A percentile compares a stretch with the other conserved stretches of the same genome.
phyloP scores from a whole-genome alignment of 92 coral and sea anemone genomes.

The Ricordea florida region DNA sequence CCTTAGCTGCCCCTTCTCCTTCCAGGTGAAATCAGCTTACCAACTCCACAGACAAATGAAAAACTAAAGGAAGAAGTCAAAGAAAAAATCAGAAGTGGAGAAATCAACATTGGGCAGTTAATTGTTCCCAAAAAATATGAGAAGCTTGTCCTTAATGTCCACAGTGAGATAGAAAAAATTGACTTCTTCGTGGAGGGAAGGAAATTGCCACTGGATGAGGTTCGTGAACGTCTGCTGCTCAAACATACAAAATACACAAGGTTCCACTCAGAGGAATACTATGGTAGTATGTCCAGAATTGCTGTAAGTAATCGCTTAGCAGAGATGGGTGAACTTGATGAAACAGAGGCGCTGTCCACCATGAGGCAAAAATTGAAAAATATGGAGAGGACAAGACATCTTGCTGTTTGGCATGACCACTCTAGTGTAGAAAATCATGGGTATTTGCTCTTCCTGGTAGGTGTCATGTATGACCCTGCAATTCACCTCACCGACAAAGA shows the following conservation, averaged over 20 bases:
- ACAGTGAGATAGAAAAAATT: too few species aligned
- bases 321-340: conserved; percentile 13
- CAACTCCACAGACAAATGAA: conserved; percentile 45
- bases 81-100: conserved; percentile 37
- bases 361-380: conserved; percentile 27
- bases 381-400: conserved; percentile 28
- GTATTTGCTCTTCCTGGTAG: conserved; percentile 46
- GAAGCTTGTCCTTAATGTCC: too few species aligned
- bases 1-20: neutral
- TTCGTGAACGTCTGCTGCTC: conserved; percentile 11
- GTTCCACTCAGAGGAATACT: neutral
- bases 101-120: conserved; percentile 46
- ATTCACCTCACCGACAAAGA: conserved; percentile 19
- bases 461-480: conserved; percentile 42
- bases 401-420: conserved; percentile 50
- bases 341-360: conserved; percentile 9
- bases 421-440: conserved; percentile 61
- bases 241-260: conserved; percentile 8
- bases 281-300: conserved; percentile 21
- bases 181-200: too few species aligned
- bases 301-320: neutral
- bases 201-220: conserved; percentile 49
- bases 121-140: conserved; percentile 19
- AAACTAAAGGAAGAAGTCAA: conserved; percentile 15
- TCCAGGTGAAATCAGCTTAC: conserved; percentile 36